Percentiles rank a stretch among this genome's conserved stretches.
Conservation (phyloP, 92 coral and sea anemone genomes). For the Scolanthus callimorphus region DNA sequence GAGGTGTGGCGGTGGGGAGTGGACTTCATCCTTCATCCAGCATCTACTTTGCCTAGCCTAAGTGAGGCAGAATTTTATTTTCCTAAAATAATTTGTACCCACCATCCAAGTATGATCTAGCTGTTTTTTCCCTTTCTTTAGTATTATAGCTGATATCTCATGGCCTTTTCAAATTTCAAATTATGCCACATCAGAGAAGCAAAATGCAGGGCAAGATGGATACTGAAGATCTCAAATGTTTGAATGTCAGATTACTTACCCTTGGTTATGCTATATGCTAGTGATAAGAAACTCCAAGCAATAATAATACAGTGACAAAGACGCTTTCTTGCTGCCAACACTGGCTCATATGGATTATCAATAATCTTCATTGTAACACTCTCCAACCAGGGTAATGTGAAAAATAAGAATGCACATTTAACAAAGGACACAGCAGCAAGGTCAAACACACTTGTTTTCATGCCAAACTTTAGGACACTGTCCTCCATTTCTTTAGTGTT, state of each 20-base stretch:
- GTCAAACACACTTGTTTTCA: slow-evolving; percentile 80
- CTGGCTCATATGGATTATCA: slow-evolving; percentile 60
- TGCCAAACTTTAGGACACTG: slow-evolving; percentile 57
- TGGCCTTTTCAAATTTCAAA: no score
- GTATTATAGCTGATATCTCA: no score
- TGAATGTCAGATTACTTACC: slow-evolving; percentile 30
- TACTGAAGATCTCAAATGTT: no score
- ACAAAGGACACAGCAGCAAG: slow-evolving; percentile 66
- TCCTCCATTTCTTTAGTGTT: slow-evolving; percentile 58
- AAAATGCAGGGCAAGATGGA: no score
- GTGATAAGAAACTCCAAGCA: slow-evolving; percentile 54
- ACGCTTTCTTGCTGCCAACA: slow-evolving; percentile 45
- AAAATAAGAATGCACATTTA: slow-evolving; percentile 56
- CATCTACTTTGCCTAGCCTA: no score
- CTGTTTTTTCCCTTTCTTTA: no score
- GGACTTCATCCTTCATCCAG: no score
- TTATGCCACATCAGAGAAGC: no score
- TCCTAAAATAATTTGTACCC: no score
- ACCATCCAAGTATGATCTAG: no score
- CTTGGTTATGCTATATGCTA: slow-evolving; percentile 80
- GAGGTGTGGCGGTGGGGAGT: no score
- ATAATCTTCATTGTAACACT: slow-evolving; percentile 50
- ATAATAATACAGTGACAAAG: slow-evolving; percentile 43
- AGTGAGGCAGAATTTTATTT: no score
- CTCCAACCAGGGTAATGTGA: slow-evolving; percentile 58